Percentiles rank a stretch among this genome's conserved stretches.
phyloP scores from a whole-genome alignment of 2,888 invertebrate species.

The Desoria tigrina region DNA sequence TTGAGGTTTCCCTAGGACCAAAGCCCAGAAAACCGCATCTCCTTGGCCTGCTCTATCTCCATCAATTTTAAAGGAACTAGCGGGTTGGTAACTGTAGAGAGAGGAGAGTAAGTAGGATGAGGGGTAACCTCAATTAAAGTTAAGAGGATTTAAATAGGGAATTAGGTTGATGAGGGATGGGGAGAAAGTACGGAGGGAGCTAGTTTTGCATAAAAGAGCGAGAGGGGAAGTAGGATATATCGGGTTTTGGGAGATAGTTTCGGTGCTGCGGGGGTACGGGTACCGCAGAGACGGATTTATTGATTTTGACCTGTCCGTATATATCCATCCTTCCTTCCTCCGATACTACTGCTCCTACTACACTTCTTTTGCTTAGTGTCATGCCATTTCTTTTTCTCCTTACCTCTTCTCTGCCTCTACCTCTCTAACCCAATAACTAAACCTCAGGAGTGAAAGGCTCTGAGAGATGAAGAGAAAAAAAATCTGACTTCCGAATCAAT shows the following conservation, averaged over 20 bases:
- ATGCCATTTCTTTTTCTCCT: conserved; percentile 3
- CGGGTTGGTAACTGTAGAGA: no score
- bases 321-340: conserved; percentile 12
- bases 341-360: no score
- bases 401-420: neutral
- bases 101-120: no score
- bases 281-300: conserved; percentile 52
- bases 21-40: no score
- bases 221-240: neutral
- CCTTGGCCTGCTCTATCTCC: no score
- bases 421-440: conserved; percentile 6
- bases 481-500: conserved; percentile 11
- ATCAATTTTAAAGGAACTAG: no score
- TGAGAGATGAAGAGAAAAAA: neutral
- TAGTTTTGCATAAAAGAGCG: neutral
- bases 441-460: neutral
- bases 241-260: conserved; percentile 3
- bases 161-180: conserved; percentile 41
- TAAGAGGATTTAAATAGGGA: conserved; percentile 43
- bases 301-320: conserved; percentile 51
- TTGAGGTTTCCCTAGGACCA: no score
- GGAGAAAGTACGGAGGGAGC: conserved; percentile 28
- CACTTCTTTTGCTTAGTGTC: conserved; percentile 6
- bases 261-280: conserved; percentile 29
- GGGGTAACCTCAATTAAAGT: conserved; percentile 31